These are phyloP conservation scores for Gymnoscopelus braueri DNA, from an alignment of 2,797 vertebrate species.

Conservation along the genomic window DNA sequence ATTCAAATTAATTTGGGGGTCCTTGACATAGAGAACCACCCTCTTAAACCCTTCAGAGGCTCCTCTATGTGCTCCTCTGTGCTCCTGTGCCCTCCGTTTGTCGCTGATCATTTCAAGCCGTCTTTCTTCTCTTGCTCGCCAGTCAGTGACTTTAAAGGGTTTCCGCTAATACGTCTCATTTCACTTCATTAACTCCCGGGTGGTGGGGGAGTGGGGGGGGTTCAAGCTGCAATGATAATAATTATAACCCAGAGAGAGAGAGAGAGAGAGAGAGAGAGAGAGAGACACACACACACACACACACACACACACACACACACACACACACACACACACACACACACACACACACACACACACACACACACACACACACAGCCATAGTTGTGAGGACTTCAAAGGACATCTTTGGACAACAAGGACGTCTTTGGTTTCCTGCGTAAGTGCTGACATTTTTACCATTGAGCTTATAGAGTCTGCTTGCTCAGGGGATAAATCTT, in stretches of 20 bases:
- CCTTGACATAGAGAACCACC: no score
- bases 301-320: constrained; percentile 29
- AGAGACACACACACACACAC: constrained; percentile 44
- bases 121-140: constrained; percentile 63
- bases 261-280: constrained; percentile 12
- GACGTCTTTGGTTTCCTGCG: no score
- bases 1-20: no score
- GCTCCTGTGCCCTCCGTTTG: constrained; percentile 33
- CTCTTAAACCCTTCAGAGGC: no score
- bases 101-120: constrained; percentile 64
- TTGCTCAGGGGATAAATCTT: no score
- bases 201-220: constrained; percentile 56
- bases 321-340: constrained; percentile 33
- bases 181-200: constrained; percentile 85
- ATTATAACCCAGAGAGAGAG: constrained; percentile 63
- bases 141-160: constrained; percentile 80
- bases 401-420: no score
- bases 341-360: constrained; percentile 28
- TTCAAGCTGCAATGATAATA: constrained; percentile 78
- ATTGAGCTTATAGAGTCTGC: no score
- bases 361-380: constrained; percentile 42
- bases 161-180: constrained; percentile 84
- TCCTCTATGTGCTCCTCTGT: constrained; percentile 30
- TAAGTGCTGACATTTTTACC: no score
- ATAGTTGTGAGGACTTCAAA: neutral